Percentiles rank a stretch among this genome's conserved stretches.
phyloP scores from a whole-genome alignment of 2,888 invertebrate genomes.

The Mystacides longicornis region DNA sequence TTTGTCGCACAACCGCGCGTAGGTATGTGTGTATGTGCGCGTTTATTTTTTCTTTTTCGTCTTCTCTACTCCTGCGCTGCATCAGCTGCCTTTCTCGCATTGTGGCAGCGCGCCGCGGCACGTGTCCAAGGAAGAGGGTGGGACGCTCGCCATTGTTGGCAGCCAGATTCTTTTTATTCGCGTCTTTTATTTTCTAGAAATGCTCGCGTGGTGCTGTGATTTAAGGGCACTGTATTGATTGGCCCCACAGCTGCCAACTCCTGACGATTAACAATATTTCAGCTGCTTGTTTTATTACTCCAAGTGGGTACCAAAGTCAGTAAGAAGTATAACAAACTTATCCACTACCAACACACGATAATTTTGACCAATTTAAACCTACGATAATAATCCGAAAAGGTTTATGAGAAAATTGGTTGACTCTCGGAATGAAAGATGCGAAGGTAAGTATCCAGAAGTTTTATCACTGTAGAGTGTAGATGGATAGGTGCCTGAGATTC shows the following conservation, averaged over 20 bases:
- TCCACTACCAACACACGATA: no score
- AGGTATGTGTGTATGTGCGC: no score
- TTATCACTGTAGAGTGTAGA: no score
- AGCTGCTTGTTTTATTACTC: background rate
- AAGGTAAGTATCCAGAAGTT: no score
- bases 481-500: no score
- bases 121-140: slow-evolving; percentile 16
- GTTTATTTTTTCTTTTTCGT: background rate
- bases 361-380: no score
- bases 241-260: slow-evolving; percentile 15
- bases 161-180: slow-evolving; percentile 1
- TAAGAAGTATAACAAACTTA: no score
- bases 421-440: no score
- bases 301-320: no score
- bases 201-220: slow-evolving; percentile 15
- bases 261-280: slow-evolving; percentile 10
- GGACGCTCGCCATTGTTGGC: slow-evolving; percentile 11
- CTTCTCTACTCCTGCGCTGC: background rate
- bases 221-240: slow-evolving; percentile 19
- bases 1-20: slow-evolving; percentile 8
- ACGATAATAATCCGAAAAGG: no score
- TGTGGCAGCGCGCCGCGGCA: background rate
- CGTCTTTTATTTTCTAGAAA: background rate
- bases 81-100: slow-evolving; percentile 22
- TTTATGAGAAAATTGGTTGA: no score